Percentiles rank a stretch among this genome's conserved stretches.
These are phyloP conservation scores for Acleris emargana DNA, from an alignment of 2,888 invertebrate species.

Conservation along the genomic window DNA sequence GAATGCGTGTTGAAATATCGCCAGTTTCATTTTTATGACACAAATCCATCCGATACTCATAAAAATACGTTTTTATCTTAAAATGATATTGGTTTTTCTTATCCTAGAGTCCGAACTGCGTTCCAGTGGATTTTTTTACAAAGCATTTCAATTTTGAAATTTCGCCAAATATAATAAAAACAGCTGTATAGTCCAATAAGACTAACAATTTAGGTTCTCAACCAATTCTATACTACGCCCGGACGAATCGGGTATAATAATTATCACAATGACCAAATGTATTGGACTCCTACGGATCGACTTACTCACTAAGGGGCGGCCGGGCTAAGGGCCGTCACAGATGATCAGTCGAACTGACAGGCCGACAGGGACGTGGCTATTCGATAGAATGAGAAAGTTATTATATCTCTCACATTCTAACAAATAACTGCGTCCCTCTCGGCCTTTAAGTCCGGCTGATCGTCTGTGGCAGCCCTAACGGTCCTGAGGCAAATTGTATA, in stretches of 20 bases:
- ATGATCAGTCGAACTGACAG: too few species aligned
- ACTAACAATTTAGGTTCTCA: conserved; percentile 52
- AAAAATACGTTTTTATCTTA: conserved; percentile 34
- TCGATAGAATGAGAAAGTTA: too few species aligned
- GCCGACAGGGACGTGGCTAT: too few species aligned
- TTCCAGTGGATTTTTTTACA: conserved; percentile 25
- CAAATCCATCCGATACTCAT: conserved; percentile 30
- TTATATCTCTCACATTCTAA: too few species aligned
- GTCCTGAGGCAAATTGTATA: conserved; percentile 14
- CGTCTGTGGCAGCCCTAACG: too few species aligned
- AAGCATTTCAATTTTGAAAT: conserved; percentile 25
- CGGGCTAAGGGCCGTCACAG: too few species aligned
- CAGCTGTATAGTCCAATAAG: conserved; percentile 33
- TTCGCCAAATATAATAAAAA: conserved; percentile 20
- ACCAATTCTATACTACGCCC: conserved; percentile 50
- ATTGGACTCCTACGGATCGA: conserved; percentile 18
- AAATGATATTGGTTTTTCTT: conserved; percentile 32
- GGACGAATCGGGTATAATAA: conserved; percentile 8
- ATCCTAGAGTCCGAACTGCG: conserved; percentile 35
- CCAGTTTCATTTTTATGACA: conserved; percentile 22
- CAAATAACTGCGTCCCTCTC: too few species aligned
- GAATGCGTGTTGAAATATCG: conserved; percentile 4
- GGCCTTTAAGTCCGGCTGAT: too few species aligned
- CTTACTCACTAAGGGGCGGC: conserved; percentile 31
- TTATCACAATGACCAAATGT: conserved; percentile 34